Base-by-base conservation (phyloP, 2,888 invertebrate genomes). In the Cheilosia vernalis region DNA sequence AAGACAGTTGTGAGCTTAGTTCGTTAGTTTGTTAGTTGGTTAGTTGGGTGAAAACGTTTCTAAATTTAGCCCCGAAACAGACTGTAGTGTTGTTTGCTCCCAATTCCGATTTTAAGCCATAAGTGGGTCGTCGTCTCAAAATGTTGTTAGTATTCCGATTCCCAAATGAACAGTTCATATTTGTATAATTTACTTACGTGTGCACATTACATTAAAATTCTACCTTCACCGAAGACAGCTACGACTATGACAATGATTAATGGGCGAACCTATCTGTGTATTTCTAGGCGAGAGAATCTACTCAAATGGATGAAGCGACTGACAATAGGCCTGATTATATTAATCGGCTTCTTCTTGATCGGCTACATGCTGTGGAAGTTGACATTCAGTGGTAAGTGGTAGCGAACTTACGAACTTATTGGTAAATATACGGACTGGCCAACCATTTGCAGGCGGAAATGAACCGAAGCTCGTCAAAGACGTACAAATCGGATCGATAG, bases 301-400 rank as follows among this genome's bases (percentile, higher is more conserved):
- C 87, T 91, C 83, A 90, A 89, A 88, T 90, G 91, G 90, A 91
- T 91, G 90, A 91, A 91, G 84, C 90, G 91, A 79, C 87, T 91
- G 72, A 91, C 91, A 80, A 91, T 91, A 69, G 90, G 89, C 58
- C 84, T 91, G 33, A 91, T 91, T 86, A 91, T 91, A 80, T 91
- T 91, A 63, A 89, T 91, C 73, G 91, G 91, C 42, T 89, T 91
- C 60, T 90, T 91, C 42, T 88, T 91, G 85, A 91, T 91, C 30
- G 89, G 90, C 87, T 91, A 91, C 55, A 90, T 91, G 82, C 89
- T 91, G 79, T 89, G 91, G 81, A 91, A 90, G 80, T 88, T 91
- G n/a, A 90, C 90, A 61, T 90, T 91, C 72, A 91, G 90, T 86
- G 91, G 91, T 91, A 88, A 91, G 91, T 90, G 13, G 19, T 27